These are phyloP conservation scores for Helicolenus hilgendorfi DNA, from an alignment of 2,797 vertebrate species.

Conservation along the genomic window DNA sequence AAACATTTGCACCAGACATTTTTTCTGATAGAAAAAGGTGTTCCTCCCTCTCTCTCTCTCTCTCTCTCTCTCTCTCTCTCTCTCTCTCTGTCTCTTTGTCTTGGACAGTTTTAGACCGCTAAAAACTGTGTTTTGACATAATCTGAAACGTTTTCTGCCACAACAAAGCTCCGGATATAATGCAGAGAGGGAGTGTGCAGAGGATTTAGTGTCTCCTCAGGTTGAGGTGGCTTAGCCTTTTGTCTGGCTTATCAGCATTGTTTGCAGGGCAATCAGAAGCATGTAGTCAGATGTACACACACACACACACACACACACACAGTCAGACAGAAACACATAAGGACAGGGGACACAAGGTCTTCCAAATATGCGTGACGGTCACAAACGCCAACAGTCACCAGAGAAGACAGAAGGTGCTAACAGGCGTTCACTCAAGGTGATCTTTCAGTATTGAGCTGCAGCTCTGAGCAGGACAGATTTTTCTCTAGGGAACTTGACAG, in stretches of 20 bases:
- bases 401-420: constrained; percentile 18
- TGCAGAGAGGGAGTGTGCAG: constrained; percentile 39
- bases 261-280: constrained; percentile 14
- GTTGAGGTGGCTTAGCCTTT: constrained; percentile 29
- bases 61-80: too few relatives aligned
- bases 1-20: constrained; percentile 14
- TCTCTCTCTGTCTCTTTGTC: not conserved
- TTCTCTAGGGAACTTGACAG: constrained; percentile 47
- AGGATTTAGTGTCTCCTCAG: constrained; percentile 49
- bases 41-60: not conserved
- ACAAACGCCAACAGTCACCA: not conserved
- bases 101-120: not conserved
- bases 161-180: constrained; percentile 53
- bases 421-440: constrained; percentile 34
- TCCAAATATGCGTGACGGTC: not conserved
- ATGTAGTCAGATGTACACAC: not conserved
- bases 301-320: not conserved
- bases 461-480: constrained; percentile 19
- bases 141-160: constrained; percentile 25
- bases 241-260: constrained; percentile 41
- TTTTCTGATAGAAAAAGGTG: not conserved
- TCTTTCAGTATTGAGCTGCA: constrained; percentile 6
- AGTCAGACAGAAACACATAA: not conserved
- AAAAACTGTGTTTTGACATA: constrained; percentile 38
- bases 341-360: constrained; percentile 1